phyloP scores from a whole-genome alignment of 2,888 invertebrate genomes.

The Ichneumoninae sp. region DNA sequence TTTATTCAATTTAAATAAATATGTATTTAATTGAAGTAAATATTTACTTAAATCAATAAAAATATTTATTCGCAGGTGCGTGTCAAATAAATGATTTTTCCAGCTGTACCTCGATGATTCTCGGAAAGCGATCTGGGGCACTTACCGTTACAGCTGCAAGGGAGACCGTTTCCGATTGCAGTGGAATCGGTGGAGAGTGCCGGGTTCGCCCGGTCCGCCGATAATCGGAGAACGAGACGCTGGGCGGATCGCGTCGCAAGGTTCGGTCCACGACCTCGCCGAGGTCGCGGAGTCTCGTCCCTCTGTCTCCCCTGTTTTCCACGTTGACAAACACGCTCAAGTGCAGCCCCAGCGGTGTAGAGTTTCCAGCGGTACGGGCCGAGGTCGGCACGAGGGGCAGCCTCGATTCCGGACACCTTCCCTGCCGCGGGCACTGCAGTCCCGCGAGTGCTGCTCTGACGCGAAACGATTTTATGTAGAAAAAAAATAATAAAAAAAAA shows the following conservation, averaged over 20 bases:
- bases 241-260: constrained; percentile 45
- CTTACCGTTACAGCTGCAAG: neutral
- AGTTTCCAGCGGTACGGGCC: constrained; percentile 46
- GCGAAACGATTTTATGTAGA: constrained; percentile 21
- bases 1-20: too few relatives aligned
- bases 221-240: constrained; percentile 43
- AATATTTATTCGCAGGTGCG: too few relatives aligned
- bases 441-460: constrained; percentile 7
- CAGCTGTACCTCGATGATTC: neutral
- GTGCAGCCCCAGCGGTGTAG: neutral
- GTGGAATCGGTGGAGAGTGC: neutral
- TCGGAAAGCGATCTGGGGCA: neutral
- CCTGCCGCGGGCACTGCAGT: constrained; percentile 57
- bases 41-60: too few relatives aligned
- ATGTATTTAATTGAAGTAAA: too few relatives aligned
- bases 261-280: constrained; percentile 46
- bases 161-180: neutral
- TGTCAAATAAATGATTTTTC: too few relatives aligned
- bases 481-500: neutral
- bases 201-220: neutral
- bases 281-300: constrained; percentile 50
- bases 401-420: constrained; percentile 47
- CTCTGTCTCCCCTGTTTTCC: neutral
- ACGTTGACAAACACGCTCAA: neutral
- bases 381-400: constrained; percentile 10